Percentiles rank a stretch among this genome's conserved stretches.
Evolutionary conservation across 2,113 vertebrate species (phyloP).

Genomic region (Odontesthes bonariensis): DNA sequence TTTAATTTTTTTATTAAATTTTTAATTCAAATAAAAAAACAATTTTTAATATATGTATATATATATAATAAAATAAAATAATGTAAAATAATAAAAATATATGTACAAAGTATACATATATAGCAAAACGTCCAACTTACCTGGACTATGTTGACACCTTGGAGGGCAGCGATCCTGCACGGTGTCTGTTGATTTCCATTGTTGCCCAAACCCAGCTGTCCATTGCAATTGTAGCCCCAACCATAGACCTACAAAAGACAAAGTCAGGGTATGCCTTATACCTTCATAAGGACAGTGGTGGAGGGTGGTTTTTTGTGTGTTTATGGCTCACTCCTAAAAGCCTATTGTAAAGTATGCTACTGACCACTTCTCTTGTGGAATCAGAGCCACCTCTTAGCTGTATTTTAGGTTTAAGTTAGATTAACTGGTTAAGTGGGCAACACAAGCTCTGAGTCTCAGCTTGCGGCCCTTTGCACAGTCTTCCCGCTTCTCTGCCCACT

Average conservation of each 20-base stretch:
- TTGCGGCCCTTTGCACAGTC: not conserved
- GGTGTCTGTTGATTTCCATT: slow-evolving; percentile 96
- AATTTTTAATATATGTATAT: too few species aligned
- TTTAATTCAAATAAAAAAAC: too few species aligned
- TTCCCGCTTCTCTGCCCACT: not conserved
- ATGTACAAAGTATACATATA: too few species aligned
- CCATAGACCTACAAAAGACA: slow-evolving; percentile 88
- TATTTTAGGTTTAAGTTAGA: not conserved
- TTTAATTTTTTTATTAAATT: too few species aligned
- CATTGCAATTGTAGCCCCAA: slow-evolving; percentile 99
- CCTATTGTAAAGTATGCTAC: not conserved
- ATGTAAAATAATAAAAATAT: too few species aligned
- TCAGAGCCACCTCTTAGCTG: not conserved
- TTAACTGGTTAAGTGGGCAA: not conserved
- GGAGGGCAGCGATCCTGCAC: slow-evolving; percentile 92
- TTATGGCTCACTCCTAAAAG: not conserved
- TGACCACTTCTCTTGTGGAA: not conserved
- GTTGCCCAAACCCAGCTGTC: slow-evolving; percentile 95
- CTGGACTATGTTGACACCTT: slow-evolving; percentile 91
- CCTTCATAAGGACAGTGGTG: not conserved
- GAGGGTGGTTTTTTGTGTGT: not conserved
- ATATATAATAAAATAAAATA: too few species aligned
- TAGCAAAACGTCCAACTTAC: slow-evolving; percentile 67
- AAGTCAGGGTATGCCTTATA: not conserved
- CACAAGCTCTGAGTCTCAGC: not conserved